Evolutionary conservation across 2,113 vertebrate genomes (phyloP).

Genomic region (Centrocercus urophasianus): DNA sequence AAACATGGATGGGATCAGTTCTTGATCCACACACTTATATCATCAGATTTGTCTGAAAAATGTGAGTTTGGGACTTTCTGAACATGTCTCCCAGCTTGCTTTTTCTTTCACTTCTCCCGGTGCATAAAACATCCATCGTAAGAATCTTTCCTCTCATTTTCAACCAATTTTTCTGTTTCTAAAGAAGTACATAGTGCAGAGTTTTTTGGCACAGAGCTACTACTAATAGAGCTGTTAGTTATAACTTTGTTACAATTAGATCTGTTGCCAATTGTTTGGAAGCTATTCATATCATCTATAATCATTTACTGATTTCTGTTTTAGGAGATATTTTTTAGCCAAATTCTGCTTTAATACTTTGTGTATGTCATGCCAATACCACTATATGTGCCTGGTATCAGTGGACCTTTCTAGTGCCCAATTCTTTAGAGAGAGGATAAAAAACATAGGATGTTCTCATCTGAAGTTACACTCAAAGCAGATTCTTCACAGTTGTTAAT

Average conservation of each 20-base stretch:
- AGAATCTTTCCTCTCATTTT: neutral
- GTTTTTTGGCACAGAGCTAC: neutral
- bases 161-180: neutral
- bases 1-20: neutral
- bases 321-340: neutral
- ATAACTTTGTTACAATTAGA: neutral
- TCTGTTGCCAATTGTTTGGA: neutral
- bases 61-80: neutral
- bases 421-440: neutral
- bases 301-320: neutral
- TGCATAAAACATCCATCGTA: neutral
- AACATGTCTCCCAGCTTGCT: neutral
- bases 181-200: neutral
- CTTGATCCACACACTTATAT: neutral
- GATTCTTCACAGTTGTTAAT: no score
- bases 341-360: neutral
- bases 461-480: neutral
- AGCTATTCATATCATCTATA: neutral
- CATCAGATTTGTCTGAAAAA: neutral
- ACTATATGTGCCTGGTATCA: no score
- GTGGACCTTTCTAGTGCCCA: neutral
- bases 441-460: neutral
- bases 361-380: no score
- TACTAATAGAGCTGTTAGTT: neutral
- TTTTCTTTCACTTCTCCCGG: neutral